A percentile compares a stretch with the other conserved stretches of the same genome.
phyloP scores from a whole-genome alignment of 2,113 vertebrate species.

The Eonycteris spelaea region DNA sequence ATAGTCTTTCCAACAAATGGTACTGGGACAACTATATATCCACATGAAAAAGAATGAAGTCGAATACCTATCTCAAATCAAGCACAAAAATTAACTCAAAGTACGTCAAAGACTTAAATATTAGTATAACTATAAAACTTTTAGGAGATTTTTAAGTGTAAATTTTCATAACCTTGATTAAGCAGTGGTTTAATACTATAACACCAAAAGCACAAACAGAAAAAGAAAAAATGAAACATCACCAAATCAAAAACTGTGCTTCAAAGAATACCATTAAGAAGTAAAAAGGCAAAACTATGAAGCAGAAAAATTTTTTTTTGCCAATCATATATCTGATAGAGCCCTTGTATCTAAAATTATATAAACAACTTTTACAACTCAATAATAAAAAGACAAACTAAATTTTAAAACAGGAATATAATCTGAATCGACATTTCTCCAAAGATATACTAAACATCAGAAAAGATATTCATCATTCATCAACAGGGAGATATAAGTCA shows the following conservation, averaged over 20 bases:
- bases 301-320: background rate
- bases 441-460: background rate
- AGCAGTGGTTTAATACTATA: background rate
- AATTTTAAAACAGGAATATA: background rate
- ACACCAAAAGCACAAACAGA: background rate
- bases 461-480: background rate
- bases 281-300: background rate
- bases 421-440: background rate
- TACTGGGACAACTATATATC: background rate
- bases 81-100: background rate
- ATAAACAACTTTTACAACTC: background rate
- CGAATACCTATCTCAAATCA: background rate
- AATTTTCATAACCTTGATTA: background rate
- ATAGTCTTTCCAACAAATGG: background rate
- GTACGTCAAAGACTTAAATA: background rate
- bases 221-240: background rate
- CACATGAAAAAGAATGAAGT: background rate
- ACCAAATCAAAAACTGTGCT: background rate
- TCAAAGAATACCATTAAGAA: background rate
- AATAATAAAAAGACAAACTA: background rate
- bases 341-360: background rate
- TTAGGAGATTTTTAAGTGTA: background rate
- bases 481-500: background rate
- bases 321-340: background rate
- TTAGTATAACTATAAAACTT: background rate